Conservation (phyloP, 2,797 vertebrate species). For the Aythya fuligula region DNA sequence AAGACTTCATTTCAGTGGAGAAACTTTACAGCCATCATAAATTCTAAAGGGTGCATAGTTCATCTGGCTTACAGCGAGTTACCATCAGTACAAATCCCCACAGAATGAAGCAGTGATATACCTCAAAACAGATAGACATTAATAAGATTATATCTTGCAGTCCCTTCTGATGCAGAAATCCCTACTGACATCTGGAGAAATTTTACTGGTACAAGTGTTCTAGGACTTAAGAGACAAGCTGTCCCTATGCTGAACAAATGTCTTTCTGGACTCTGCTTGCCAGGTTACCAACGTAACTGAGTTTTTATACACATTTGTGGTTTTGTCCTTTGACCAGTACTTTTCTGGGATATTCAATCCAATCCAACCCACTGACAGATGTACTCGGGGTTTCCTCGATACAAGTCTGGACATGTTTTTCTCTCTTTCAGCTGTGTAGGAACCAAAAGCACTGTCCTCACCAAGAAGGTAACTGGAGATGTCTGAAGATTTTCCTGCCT, state of each 20-base stretch:
- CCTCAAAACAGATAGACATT: background rate
- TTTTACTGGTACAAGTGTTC: background rate
- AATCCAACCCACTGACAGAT: background rate
- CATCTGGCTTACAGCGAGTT: background rate
- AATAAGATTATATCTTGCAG: background rate
- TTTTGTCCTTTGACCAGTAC: background rate
- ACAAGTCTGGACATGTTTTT: background rate
- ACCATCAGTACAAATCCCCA: background rate
- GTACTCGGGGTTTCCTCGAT: background rate
- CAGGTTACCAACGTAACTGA: background rate
- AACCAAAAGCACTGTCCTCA: background rate
- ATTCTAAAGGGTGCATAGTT: background rate
- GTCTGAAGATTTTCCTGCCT: background rate
- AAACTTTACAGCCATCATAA: conserved; percentile 16
- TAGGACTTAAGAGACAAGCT: background rate
- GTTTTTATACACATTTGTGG: background rate
- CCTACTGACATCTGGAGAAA: background rate
- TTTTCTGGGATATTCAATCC: background rate
- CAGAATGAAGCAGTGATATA: background rate
- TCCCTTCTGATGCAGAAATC: background rate
- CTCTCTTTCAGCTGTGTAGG: background rate
- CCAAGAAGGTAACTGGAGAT: background rate
- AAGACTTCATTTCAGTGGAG: background rate
- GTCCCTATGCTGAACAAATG: background rate
- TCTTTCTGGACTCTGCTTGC: background rate